Conservation (phyloP, 2,113 vertebrate species). For the Sprattus sprattus region DNA sequence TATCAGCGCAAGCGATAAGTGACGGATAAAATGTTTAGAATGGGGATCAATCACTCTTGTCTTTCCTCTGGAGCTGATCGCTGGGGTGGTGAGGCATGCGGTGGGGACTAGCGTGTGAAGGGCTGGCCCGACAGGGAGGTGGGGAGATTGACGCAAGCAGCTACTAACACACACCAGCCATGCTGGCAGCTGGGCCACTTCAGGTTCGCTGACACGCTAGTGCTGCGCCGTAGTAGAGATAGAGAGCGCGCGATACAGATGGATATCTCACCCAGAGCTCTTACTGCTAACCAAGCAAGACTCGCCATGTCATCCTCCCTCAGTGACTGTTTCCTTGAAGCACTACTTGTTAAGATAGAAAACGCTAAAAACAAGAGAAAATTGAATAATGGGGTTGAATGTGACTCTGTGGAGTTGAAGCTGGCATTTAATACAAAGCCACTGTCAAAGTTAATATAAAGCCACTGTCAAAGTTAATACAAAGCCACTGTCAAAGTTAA, state of each 20-base stretch:
- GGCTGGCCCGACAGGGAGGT: background rate
- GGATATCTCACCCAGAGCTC: background rate
- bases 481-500: too few relatives aligned
- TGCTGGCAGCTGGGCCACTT: conserved; percentile 1
- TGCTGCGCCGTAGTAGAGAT: background rate
- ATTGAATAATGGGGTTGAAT: too few relatives aligned
- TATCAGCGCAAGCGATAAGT: conserved; percentile 35
- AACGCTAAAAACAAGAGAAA: too few relatives aligned
- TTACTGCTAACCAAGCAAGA: background rate
- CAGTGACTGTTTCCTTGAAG: too few relatives aligned
- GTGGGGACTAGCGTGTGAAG: conserved; percentile 37
- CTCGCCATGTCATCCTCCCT: background rate
- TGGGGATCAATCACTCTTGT: conserved; percentile 46
- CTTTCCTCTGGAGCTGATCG: conserved; percentile 27
- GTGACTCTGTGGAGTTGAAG: too few relatives aligned
- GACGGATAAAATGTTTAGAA: conserved; percentile 38
- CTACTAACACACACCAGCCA: background rate
- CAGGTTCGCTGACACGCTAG: background rate
- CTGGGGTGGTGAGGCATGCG: conserved; percentile 22
- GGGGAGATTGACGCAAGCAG: background rate
- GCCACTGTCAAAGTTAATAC: too few relatives aligned
- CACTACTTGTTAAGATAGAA: too few relatives aligned
- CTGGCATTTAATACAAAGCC: too few relatives aligned
- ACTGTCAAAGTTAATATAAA: too few relatives aligned
- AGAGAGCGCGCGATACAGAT: background rate